Conservation (phyloP, 1,140 invertebrate genomes). For the Brachionus angularis region DNA sequence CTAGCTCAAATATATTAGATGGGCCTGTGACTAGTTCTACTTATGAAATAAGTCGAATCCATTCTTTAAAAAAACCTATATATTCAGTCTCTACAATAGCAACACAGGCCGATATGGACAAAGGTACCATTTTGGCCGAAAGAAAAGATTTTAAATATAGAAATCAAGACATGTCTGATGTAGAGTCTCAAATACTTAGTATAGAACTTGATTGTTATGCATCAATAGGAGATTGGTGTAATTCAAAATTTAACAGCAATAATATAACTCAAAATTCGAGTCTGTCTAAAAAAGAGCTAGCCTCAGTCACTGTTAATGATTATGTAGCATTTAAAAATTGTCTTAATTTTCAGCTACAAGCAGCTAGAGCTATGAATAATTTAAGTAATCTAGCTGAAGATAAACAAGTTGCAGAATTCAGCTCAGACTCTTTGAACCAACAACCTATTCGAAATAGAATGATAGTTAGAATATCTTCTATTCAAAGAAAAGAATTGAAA, state of each 20-base stretch:
- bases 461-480: slow-evolving; percentile 36
- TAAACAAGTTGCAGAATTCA: background rate
- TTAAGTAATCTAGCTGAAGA: background rate
- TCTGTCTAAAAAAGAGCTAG: background rate
- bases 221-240: slow-evolving; percentile 8
- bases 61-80: slow-evolving; percentile 21
- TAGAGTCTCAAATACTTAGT: slow-evolving; percentile 36
- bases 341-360: slow-evolving; percentile 29
- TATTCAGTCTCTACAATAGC: slow-evolving; percentile 40
- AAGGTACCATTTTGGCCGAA: slow-evolving; percentile 18
- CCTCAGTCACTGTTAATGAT: slow-evolving; percentile 33
- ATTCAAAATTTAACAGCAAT: background rate
- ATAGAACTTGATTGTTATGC: slow-evolving; percentile 35
- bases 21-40: background rate
- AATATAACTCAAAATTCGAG: slow-evolving; percentile 3
- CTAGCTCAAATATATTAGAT: background rate
- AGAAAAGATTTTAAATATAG: slow-evolving; percentile 39
- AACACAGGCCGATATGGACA: slow-evolving; percentile 40
- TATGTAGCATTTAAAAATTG: slow-evolving; percentile 38
- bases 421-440: background rate
- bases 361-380: slow-evolving; percentile 25
- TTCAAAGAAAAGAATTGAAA: no score
- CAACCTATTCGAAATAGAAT: slow-evolving; percentile 31
- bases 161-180: slow-evolving; percentile 42
- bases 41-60: slow-evolving; percentile 26